Evolutionary conservation across 2,797 vertebrate genomes (phyloP).

Genomic region (Pteropus rufus): DNA sequence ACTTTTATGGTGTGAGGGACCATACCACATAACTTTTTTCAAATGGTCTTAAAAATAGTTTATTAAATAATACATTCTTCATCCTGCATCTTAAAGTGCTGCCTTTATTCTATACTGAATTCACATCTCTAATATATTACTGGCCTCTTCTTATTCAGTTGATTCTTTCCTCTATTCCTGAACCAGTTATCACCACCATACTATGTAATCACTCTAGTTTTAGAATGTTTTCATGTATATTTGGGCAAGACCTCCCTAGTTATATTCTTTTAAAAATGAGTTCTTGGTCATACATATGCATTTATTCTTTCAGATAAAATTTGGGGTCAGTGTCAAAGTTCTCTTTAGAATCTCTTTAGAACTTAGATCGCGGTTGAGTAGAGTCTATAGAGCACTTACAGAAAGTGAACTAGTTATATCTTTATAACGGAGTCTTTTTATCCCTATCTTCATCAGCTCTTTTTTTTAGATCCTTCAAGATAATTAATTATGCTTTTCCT

Average conservation of each 20-base stretch:
- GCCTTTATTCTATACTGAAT: background rate
- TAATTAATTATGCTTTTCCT: background rate
- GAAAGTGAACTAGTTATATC: background rate
- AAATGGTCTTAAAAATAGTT: slow-evolving; percentile 4
- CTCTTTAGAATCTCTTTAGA: background rate
- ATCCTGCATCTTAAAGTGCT: background rate
- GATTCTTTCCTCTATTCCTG: background rate
- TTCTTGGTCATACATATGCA: background rate
- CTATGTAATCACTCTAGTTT: slow-evolving; percentile 5
- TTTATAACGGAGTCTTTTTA: background rate
- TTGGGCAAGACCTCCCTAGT: background rate
- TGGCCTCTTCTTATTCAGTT: background rate
- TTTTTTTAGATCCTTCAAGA: background rate
- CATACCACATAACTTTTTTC: background rate
- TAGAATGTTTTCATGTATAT: background rate
- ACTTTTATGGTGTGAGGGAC: background rate
- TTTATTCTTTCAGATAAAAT: background rate
- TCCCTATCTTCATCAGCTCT: background rate
- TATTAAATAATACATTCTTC: background rate
- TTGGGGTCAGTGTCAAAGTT: background rate
- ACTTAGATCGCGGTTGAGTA: background rate
- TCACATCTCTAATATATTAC: background rate
- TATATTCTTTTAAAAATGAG: slow-evolving; percentile 6
- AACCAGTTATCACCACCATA: background rate
- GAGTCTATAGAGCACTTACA: background rate